These are phyloP conservation scores for Ferrisia virgata DNA, from an alignment of 2,888 invertebrate species.

Conservation along the genomic window DNA sequence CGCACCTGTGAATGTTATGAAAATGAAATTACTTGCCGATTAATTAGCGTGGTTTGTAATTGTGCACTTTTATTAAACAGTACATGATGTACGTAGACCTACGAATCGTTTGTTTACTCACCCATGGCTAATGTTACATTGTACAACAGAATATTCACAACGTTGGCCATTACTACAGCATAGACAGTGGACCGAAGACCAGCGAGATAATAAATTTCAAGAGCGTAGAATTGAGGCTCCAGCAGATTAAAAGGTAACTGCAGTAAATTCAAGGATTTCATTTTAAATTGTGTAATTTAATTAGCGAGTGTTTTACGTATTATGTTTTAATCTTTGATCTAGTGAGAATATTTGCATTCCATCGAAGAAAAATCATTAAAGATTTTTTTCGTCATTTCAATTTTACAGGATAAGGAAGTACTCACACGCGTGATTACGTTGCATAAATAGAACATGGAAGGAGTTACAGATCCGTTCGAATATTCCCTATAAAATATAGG, in stretches of 20 bases:
- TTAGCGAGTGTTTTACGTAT: no score
- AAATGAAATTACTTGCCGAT: no score
- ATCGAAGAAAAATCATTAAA: no score
- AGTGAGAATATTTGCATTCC: no score
- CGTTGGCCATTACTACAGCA: background rate
- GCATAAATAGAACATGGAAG: slow-evolving; percentile 75
- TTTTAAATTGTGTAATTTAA: no score
- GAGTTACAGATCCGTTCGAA: slow-evolving; percentile 75
- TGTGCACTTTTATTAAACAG: no score
- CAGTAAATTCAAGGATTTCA: background rate
- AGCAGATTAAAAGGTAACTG: slow-evolving; percentile 13
- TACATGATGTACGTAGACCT: background rate
- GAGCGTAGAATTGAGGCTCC: background rate
- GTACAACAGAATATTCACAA: background rate
- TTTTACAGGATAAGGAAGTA: background rate
- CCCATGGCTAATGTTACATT: slow-evolving; percentile 16
- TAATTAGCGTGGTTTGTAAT: no score
- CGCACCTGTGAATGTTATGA: background rate
- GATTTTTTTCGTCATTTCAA: background rate
- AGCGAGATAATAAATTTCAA: background rate
- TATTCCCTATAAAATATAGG: slow-evolving; percentile 79
- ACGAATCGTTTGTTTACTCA: background rate
- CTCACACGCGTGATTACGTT: slow-evolving; percentile 76
- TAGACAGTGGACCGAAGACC: background rate
- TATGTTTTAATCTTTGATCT: no score